Conservation (phyloP, 2,888 invertebrate species). For the Tuberolachnus salignus region DNA sequence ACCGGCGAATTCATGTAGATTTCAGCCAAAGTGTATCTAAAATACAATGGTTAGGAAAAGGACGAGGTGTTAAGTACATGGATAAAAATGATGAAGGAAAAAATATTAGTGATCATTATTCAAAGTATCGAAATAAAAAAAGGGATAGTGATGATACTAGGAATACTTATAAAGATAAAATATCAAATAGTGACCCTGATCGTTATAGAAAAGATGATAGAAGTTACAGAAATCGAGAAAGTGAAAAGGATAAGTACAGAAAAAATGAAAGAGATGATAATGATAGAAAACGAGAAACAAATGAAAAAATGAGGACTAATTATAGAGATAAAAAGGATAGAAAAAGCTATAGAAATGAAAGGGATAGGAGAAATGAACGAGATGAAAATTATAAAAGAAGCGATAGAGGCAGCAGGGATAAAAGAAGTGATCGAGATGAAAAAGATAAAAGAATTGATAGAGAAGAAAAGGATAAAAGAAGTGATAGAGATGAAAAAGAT, state of each 20-base stretch:
- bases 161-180: conserved; percentile 57
- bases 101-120: conserved; percentile 47
- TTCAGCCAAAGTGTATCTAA: conserved; percentile 99
- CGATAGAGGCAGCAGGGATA: conserved; percentile 51
- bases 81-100: conserved; percentile 60
- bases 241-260: conserved; percentile 57
- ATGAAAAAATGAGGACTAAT: conserved; percentile 54
- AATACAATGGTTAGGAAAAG: conserved; percentile 88
- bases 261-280: conserved; percentile 53
- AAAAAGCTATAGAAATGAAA: conserved; percentile 49
- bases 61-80: conserved; percentile 73
- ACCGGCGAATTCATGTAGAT: conserved; percentile 97
- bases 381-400: conserved; percentile 44
- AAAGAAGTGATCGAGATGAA: conserved; percentile 54
- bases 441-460: conserved; percentile 51
- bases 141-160: conserved; percentile 52
- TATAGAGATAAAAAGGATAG: conserved; percentile 56
- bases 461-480: conserved; percentile 31
- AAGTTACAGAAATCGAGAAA: conserved; percentile 56
- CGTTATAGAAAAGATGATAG: conserved; percentile 57
- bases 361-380: conserved; percentile 41
- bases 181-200: conserved; percentile 58
- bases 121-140: conserved; percentile 43
- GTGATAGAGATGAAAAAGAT: conserved; percentile 17
- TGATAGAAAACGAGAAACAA: conserved; percentile 31